Percentiles rank a stretch among this genome's conserved stretches.
Evolutionary conservation across 2,113 vertebrate genomes (phyloP).

Genomic region (Rallus limicola): DNA sequence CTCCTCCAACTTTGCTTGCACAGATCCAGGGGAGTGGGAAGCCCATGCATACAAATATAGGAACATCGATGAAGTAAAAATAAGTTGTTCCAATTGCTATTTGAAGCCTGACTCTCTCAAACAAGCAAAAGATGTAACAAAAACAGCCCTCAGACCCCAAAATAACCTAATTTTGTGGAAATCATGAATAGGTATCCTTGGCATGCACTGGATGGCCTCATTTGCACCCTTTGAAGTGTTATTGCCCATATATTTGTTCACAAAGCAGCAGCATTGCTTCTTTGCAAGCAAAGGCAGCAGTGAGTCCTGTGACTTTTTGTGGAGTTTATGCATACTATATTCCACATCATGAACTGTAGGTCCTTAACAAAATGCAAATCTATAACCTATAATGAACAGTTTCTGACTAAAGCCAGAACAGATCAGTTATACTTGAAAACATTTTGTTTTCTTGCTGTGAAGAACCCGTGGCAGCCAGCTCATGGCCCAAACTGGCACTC

Average conservation of each 20-base stretch:
- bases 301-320: background rate
- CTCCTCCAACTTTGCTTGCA: background rate
- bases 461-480: background rate
- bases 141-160: background rate
- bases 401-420: constrained; percentile 54
- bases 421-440: constrained; percentile 47
- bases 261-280: background rate
- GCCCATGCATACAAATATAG: background rate
- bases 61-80: background rate
- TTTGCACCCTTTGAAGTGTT: background rate
- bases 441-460: background rate
- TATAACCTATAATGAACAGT: background rate
- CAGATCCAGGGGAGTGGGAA: background rate
- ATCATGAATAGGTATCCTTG: background rate
- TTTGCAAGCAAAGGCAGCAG: background rate
- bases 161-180: background rate
- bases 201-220: background rate
- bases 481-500: background rate
- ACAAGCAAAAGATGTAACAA: background rate
- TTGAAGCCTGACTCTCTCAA: background rate
- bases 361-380: background rate
- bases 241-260: background rate
- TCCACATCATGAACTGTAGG: background rate
- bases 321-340: background rate
- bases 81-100: background rate